A percentile compares a stretch with the other conserved stretches of the same genome.
phyloP scores from a whole-genome alignment of 2,888 invertebrate species.

The Synergus itoensis region DNA sequence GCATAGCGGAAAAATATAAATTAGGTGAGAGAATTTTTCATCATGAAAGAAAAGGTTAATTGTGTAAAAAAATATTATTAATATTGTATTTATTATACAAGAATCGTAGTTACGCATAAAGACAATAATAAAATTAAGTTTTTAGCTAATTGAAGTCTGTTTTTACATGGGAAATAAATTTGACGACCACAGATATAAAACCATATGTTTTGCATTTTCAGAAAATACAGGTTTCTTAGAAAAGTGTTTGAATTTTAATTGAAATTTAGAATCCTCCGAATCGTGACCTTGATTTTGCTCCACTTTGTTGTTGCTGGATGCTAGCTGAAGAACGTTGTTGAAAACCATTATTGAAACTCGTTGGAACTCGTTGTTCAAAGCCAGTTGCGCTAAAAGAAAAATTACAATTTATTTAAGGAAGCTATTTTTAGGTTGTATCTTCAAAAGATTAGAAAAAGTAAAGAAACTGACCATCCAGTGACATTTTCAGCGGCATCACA shows the following conservation, averaged over 20 bases:
- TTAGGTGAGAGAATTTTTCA: constrained; percentile 14
- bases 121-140: constrained; percentile 36
- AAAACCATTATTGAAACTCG: constrained; percentile 2
- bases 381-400: not conserved
- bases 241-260: not conserved
- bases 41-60: not conserved
- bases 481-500: constrained; percentile 91
- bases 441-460: not conserved
- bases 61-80: too few species aligned
- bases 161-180: not conserved
- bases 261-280: constrained; percentile 20
- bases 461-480: constrained; percentile 81
- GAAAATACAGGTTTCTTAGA: not conserved
- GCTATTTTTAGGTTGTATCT: not conserved
- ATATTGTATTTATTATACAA: constrained; percentile 14
- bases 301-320: constrained; percentile 40
- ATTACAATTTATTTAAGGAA: not conserved
- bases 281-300: not conserved
- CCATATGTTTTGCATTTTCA: not conserved
- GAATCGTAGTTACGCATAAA: not conserved
- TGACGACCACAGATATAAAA: not conserved
- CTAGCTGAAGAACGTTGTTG: constrained; percentile 14
- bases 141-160: not conserved
- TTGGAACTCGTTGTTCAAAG: constrained; percentile 23
- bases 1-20: not conserved